Evolutionary conservation across 2,797 vertebrate species (phyloP), one percentile per base, ranked within the genome.

Genomic region (Neosilurus mollespiculum): DNA sequence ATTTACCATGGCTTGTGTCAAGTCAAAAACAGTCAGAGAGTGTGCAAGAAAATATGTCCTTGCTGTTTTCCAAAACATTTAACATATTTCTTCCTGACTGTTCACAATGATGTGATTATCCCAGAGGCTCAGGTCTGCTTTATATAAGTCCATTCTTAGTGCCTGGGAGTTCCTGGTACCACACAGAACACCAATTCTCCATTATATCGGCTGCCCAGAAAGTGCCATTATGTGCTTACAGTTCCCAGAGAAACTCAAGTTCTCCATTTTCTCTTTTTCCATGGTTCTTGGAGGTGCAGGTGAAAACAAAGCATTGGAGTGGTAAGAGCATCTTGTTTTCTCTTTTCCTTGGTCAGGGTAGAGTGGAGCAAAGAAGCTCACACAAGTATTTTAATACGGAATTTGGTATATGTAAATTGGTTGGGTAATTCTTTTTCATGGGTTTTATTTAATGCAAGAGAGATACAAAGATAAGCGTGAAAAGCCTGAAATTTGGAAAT

Each of bases 161-260:
- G 83, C 88, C 84, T 87, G 59, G 82, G 86, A 82, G 87, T 86
- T 84, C 89, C 89, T 91, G 90, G 89, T 90, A 90, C 89, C 51
- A 62, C 89, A 80, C 61, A 85, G 87, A 88, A 86, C 86, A 83
- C 76, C 86, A 81, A 83, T 66, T n/a, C 65, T 81, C 83, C 83
- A 81, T 75, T 75, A 37, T 65, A 83, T 51, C 67, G 73, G 65
- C 78, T 51, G n/a, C 65, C 58, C 71, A 78, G 73, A 83, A 83
- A 71, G 65, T 83, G 69, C 84, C 86, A 89, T 69, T 62, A 71
- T 82, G 69, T 72, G 58, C 62, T 62, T 1, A 30, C 30, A 51
- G 65, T 67, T 76, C n/a, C 43, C 71, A 80, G 58, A 69, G 75
- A 62, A 72, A 56, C 22, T 37, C 43, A 69, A 72, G 18, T 58